Evolutionary conservation across 2,797 vertebrate genomes (phyloP), one percentile per base, ranked within the genome.

Genomic region (Diglossa cyanea): DNA sequence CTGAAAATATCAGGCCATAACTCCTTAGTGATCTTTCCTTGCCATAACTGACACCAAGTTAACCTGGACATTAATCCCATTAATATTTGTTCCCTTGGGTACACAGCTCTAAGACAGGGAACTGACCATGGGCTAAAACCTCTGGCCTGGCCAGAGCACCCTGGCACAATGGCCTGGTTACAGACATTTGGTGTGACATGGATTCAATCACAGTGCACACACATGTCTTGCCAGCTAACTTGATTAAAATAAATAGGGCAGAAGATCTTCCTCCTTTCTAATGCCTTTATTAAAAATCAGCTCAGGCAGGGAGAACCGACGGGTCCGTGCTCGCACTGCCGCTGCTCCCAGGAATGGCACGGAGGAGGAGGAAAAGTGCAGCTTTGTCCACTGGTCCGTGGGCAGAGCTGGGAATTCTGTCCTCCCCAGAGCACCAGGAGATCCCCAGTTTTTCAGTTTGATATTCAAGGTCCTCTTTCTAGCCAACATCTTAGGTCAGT

Each of bases 251-350:
- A 30, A 51, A 51, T 11, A 51, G 10, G 50, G 17, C 28, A 18
- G 28, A 26, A 51, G 28, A 51, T 30, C 7, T 51, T 51, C 18
- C 50, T 51, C 28, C 17, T 17, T 30, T 30, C 30, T 11, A 30
- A 30, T 30, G 28, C 50, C 28, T 51, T 11, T 30, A 30, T 51
- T 30, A 51, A 51, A 51, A 30, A 30, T 51, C 28, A 51, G 50
- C 7, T 30, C 9, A 16, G 25, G 25, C 16, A 8, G 25, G 47
- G 3, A 48, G 14, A 48, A 48, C 25, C 2, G 2, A 30, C 7
- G 1, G 17, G 10, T 18, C 4, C 7, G 11, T 7, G 4, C 50
- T 51, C 18, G 31, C 8, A 0, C 18, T 12, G 1, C 30, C 0
- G 18, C 51, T 31, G 30, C 12, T 31, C 18, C 30, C 51, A 31